Percentiles rank a stretch among this genome's conserved stretches.
Evolutionary conservation across 2,113 vertebrate species (phyloP).

Genomic region (Tringa solitaria): DNA sequence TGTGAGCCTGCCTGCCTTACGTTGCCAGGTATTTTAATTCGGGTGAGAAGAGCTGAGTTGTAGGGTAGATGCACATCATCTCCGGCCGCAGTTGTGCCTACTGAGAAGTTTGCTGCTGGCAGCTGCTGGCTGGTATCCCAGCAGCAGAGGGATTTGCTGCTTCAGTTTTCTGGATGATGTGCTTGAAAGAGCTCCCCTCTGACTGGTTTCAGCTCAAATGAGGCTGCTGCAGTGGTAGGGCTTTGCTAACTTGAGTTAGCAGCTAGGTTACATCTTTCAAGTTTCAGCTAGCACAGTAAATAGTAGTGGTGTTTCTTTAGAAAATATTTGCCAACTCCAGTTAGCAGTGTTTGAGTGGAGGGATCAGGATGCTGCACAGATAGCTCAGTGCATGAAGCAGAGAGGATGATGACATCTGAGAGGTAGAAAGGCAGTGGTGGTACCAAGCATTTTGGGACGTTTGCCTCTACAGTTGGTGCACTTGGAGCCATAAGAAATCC

Average conservation of each 20-base stretch:
- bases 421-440: background rate
- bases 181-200: background rate
- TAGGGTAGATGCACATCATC: background rate
- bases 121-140: background rate
- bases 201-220: background rate
- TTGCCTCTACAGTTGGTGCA: background rate
- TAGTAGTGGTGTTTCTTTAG: background rate
- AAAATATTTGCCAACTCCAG: background rate
- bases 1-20: background rate
- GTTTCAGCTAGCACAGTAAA: background rate
- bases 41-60: background rate
- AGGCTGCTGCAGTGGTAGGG: background rate
- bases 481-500: background rate
- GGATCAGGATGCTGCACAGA: background rate
- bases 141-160: background rate
- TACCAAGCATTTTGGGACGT: background rate
- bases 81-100: background rate
- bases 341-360: background rate
- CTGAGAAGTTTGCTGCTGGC: background rate
- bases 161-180: background rate
- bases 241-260: background rate
- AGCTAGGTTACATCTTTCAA: background rate
- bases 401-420: background rate
- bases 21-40: background rate
- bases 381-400: background rate